Evolutionary conservation across 2,888 invertebrate genomes (phyloP).

Genomic region (Lamellibrachia columna): DNA sequence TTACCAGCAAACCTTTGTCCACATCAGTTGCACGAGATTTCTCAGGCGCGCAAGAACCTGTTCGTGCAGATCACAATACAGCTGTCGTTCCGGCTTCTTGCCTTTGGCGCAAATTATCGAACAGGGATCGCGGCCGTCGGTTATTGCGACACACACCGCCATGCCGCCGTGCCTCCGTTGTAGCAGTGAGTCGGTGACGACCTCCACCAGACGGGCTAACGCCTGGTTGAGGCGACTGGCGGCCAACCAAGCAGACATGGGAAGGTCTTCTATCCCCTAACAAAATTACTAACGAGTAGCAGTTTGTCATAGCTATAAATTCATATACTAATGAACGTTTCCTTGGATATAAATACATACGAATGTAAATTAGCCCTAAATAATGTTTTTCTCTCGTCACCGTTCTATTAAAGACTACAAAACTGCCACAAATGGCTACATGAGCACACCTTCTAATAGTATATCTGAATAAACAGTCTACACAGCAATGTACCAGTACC

Average conservation of each 20-base stretch:
- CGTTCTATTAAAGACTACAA: too few species aligned
- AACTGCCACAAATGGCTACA: too few species aligned
- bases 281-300: too few species aligned
- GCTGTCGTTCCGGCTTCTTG: not conserved
- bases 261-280: too few species aligned
- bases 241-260: not conserved
- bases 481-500: too few species aligned
- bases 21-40: not conserved
- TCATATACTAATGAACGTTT: too few species aligned
- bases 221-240: not conserved
- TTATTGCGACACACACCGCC: not conserved
- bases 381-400: too few species aligned
- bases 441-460: too few species aligned
- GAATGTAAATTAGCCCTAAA: too few species aligned
- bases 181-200: not conserved
- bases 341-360: too few species aligned
- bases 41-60: not conserved
- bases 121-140: not conserved
- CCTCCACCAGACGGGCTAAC: not conserved
- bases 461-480: too few species aligned
- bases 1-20: not conserved
- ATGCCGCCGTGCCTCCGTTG: not conserved
- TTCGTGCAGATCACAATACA: not conserved
- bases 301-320: too few species aligned
- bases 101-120: not conserved